A percentile compares a stretch with the other conserved stretches of the same genome.
phyloP scores from a whole-genome alignment of 2,113 vertebrate species.

The Amphilophus citrinellus region DNA sequence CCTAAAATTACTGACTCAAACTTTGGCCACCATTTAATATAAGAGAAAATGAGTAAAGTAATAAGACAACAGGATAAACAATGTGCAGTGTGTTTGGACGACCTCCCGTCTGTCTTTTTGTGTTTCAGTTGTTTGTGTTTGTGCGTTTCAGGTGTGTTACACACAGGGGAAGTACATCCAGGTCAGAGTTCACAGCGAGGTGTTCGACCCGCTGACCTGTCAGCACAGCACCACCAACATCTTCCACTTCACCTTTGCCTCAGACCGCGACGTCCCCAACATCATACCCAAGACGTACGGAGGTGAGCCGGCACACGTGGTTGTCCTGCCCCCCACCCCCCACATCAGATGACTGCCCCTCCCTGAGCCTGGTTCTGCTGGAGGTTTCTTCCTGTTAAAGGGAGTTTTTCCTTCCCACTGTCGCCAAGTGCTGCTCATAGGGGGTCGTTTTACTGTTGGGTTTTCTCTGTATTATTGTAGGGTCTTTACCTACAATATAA shows the following conservation, averaged over 20 bases:
- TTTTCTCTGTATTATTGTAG: too few species aligned
- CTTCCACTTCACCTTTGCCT: constrained; percentile 96
- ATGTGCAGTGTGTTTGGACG: rapidly evolving
- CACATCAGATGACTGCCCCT: too few species aligned
- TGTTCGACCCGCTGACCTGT: constrained; percentile 87
- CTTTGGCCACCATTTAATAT: not conserved
- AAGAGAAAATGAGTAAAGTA: not conserved
- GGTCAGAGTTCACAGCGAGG: constrained; percentile 95
- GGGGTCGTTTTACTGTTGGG: too few species aligned
- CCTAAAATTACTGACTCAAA: too few species aligned
- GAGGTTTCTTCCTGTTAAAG: too few species aligned
- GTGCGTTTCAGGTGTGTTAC: constrained; percentile 89
- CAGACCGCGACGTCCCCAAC: constrained; percentile 86
- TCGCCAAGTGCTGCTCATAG: too few species aligned
- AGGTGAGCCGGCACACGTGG: constrained; percentile 75
- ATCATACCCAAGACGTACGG: constrained; percentile 92
- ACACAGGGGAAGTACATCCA: constrained; percentile 91
- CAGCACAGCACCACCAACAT: constrained; percentile 94
- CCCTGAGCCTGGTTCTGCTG: too few species aligned
- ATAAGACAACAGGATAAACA: rapidly evolving
- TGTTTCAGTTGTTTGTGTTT: not conserved
- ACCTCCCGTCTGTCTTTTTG: not conserved
- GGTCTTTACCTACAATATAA: too few species aligned
- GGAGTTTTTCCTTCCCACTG: too few species aligned
- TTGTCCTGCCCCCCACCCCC: too few species aligned